Conservation (phyloP, 2,888 invertebrate species). For the Drosophila pegasa region DNA sequence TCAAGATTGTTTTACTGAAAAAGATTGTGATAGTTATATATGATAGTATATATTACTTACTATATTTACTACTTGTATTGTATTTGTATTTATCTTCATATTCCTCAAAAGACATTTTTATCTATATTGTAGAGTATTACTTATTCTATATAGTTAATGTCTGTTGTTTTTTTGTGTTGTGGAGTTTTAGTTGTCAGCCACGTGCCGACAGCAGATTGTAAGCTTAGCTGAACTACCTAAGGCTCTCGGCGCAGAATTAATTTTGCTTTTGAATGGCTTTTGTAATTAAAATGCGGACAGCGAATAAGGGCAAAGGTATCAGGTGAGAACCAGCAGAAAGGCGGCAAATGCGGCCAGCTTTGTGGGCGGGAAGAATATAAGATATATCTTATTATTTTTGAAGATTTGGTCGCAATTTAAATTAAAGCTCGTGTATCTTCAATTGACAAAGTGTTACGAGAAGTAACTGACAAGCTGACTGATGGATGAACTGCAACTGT, state of each 20-base stretch:
- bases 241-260: conserved; percentile 52
- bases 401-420: conserved; percentile 34
- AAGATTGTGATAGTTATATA: not conserved
- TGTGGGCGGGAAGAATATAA: not conserved
- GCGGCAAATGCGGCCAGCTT: not conserved
- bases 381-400: conserved; percentile 14
- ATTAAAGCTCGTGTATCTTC: conserved; percentile 32
- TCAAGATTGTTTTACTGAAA: not conserved
- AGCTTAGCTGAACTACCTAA: conserved; percentile 42
- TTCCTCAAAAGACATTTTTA: no score
- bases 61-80: no score
- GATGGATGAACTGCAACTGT: conserved; percentile 71
- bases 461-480: conserved; percentile 27
- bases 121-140: conserved; percentile 18
- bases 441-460: conserved; percentile 52
- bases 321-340: not conserved
- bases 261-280: conserved; percentile 66
- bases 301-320: conserved; percentile 7
- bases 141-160: not conserved
- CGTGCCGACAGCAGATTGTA: conserved; percentile 64
- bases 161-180: not conserved
- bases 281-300: conserved; percentile 70
- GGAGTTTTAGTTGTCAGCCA: conserved; percentile 45
- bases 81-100: no score
- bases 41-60: not conserved